Evolutionary conservation across 2,113 vertebrate species (phyloP), one percentile per base, ranked within the genome.

Genomic region (Myanophis thanlyinensis): DNA sequence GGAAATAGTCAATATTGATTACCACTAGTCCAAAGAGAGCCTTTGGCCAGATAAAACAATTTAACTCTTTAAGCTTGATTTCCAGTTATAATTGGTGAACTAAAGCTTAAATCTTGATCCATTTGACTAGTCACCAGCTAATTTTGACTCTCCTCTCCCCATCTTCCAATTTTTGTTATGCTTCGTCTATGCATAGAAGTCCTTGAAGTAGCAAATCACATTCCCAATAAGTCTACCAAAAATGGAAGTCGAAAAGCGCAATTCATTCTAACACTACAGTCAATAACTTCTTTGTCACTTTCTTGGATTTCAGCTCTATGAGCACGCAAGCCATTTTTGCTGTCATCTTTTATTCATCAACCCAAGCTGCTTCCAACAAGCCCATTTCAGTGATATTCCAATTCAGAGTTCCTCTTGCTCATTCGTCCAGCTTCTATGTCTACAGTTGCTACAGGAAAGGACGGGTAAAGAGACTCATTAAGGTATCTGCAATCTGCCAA

Each of bases 381-480:
- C n/a, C 59, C 27, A 44, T 25, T 18, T 46, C 48, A 13, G 27
- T 10, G 22, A 86, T 30, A 87, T 59, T 87, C 46, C 13, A 27
- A 56, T 48, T 56, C 40, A n/a, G 10, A 87, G 44, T 18, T 15
- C 40, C 48, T 62, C 56, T 56, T 53, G 12, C 51, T 92, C 62
- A 93, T 93, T 92, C 44, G 93, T 93, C 88, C 0, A 0, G 89
- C 25, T 93, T 86, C 91, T 30, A 89, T 94, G 88, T 93, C 13
- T 0, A 53, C 2, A 90, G n/a, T 52, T 27, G 20, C 23, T 86
- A 88, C 47, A 12, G 23, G 89, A 88, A 2, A 89, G 46, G 4
- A n/a, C n/a, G 88, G n/a, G 52, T 88, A 62, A 22, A 47, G n/a
- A 54, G 25, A 12, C 86, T 86, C 44, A 91, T 92, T 48, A 73